Percentiles rank a stretch among this genome's conserved stretches.
These are phyloP conservation scores for Eupleurogrammus muticus DNA, from an alignment of 2,797 vertebrate species.

Conservation along the genomic window DNA sequence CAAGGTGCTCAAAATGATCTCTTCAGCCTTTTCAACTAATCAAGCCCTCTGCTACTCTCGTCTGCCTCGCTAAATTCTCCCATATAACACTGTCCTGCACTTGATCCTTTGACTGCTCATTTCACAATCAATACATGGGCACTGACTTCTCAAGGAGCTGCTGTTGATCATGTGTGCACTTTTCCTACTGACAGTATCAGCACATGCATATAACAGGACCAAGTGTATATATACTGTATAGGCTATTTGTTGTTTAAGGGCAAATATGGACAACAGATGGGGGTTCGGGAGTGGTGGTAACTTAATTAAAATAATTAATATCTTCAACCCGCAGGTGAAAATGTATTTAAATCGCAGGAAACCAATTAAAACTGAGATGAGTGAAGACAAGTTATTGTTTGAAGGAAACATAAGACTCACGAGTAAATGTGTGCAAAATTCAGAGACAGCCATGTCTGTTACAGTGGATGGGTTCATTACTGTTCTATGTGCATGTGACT, in stretches of 20 bases:
- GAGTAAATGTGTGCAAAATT: slow-evolving; percentile 37
- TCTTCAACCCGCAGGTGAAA: neutral
- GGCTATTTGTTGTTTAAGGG: neutral
- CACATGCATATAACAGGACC: neutral
- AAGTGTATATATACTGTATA: neutral
- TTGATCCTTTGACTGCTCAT: slow-evolving; percentile 38
- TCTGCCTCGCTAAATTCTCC: slow-evolving; percentile 30
- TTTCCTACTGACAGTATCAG: slow-evolving; percentile 5
- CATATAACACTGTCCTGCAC: slow-evolving; percentile 33
- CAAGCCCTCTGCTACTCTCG: slow-evolving; percentile 47
- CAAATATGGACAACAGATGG: neutral
- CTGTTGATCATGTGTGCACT: slow-evolving; percentile 15
- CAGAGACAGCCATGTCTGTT: slow-evolving; percentile 35
- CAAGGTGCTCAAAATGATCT: slow-evolving; percentile 31
- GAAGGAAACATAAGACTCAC: slow-evolving; percentile 10
- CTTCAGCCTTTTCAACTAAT: slow-evolving; percentile 54
- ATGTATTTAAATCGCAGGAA: neutral
- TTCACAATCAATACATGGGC: slow-evolving; percentile 55
- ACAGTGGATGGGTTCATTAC: slow-evolving; percentile 37
- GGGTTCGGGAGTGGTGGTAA: too few relatives aligned
- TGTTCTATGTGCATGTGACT: slow-evolving; percentile 26
- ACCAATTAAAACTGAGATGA: neutral
- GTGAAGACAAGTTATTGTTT: neutral
- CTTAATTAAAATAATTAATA: neutral
- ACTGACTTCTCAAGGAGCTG: slow-evolving; percentile 28